These are phyloP conservation scores for Dryobota labecula DNA, from an alignment of 2,888 invertebrate genomes.

Conservation along the genomic window DNA sequence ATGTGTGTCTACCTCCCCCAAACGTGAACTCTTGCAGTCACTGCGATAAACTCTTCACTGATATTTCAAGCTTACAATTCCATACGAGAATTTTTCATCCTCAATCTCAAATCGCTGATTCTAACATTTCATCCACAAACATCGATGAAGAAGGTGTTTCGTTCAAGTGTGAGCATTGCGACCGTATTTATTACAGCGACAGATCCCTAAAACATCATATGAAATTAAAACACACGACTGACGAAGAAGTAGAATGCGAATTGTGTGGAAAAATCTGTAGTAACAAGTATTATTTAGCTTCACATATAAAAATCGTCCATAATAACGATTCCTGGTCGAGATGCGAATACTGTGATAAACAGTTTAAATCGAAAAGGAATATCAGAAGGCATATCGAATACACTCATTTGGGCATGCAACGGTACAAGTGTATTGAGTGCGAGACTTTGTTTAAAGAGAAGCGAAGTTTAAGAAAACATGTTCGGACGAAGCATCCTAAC, in stretches of 20 bases:
- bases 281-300: constrained; percentile 83
- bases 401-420: constrained; percentile 82
- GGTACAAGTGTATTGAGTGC: constrained; percentile 84
- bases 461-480: constrained; percentile 82
- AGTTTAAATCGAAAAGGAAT: constrained; percentile 83
- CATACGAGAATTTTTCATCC: constrained; percentile 83
- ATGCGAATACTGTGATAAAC: constrained; percentile 84
- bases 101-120: constrained; percentile 79
- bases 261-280: constrained; percentile 80
- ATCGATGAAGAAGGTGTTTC: constrained; percentile 68
- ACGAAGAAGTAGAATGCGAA: constrained; percentile 78
- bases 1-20: constrained; percentile 77
- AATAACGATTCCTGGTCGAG: constrained; percentile 76
- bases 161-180: constrained; percentile 79
- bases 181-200: constrained; percentile 80
- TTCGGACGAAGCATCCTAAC: constrained; percentile 81
- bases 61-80: constrained; percentile 81
- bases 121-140: constrained; percentile 76
- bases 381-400: constrained; percentile 83
- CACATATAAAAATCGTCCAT: constrained; percentile 83
- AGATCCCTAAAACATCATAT: constrained; percentile 83
- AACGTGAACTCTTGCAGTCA: constrained; percentile 78
- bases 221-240: constrained; percentile 81
- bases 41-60: constrained; percentile 84
- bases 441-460: constrained; percentile 85